Base-by-base conservation (phyloP, 2,888 invertebrate genomes). In the Poecilobothrus nobilitatus region DNA sequence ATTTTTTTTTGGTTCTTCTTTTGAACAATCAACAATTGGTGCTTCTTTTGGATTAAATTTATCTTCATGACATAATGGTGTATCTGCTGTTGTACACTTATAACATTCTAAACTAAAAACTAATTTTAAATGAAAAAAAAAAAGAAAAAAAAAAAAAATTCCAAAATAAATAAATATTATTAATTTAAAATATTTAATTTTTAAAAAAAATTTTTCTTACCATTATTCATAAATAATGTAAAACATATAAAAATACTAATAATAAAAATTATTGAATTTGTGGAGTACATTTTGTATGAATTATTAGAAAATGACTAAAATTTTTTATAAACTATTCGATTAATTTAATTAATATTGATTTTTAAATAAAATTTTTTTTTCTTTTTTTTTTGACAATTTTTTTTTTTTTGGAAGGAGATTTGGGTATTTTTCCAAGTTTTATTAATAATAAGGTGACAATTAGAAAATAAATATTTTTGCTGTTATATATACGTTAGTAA, bases 1-100 rank as follows among this genome's bases (percentile, higher is more conserved):
- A 53, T 53, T 53, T 53, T 53, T 53, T n/a, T 53, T 53, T 53
- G 53, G 53, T 53, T 53, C 53, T 53, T 53, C 53, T 18, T 18
- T 53, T 4, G 18, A 9, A 53, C 53, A 53, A 53, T 53, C 53
- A 53, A 53, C 6, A 2, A 18, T 53, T 53, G 53, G 53, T 18
- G 53, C 15, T 18, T 53, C 18, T 2, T 53, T 9, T 18, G 18
- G 6, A 18, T 53, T 15, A 53, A 53, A 53, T 53, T 53, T 53
- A 6, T 53, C 53, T n/a, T 53, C 53, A 53, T 53, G 53, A n/a
- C 53, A 53, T 53, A 18, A 53, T 18, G 53, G 53, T 53, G 18
- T 53, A 6, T 53, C 18, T 2, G 9, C 53, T 6, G 53, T 53
- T 53, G 53, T 53, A 53, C 53, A 53, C 15, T 53, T 53, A 53